A percentile compares a stretch with the other conserved stretches of the same genome.
Evolutionary conservation across 2,888 invertebrate genomes (phyloP).

Genomic region (Nemoura dubitans): DNA sequence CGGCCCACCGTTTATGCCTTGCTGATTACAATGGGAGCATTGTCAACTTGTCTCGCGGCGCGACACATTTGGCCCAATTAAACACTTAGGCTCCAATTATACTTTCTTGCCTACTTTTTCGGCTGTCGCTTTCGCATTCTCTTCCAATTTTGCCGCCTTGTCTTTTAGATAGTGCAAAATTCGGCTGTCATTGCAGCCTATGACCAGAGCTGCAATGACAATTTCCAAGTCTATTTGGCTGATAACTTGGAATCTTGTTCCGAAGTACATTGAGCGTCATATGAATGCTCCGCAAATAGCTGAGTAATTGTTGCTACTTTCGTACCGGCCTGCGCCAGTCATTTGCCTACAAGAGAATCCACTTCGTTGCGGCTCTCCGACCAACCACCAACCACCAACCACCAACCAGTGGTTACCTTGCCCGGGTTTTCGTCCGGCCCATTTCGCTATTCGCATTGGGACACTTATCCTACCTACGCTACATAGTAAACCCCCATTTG

Average conservation of each 20-base stretch:
- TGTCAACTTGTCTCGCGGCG: no score
- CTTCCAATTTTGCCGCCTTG: neutral
- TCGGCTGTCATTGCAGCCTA: no score
- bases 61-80: neutral
- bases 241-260: no score
- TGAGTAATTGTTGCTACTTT: neutral
- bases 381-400: no score
- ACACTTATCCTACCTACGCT: neutral
- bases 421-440: neutral
- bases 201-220: no score
- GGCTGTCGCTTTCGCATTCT: neutral
- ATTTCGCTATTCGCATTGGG: neutral
- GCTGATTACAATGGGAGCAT: no score
- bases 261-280: no score
- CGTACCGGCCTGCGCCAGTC: neutral
- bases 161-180: neutral
- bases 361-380: neutral
- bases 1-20: no score
- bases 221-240: no score
- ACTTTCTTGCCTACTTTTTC: neutral
- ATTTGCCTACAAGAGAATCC: constrained; percentile 1
- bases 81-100: neutral
- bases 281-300: no score
- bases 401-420: neutral
- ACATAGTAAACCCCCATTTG: neutral